Percentiles rank a stretch among this genome's conserved stretches.
These are phyloP conservation scores for Pangasius mekongensis DNA, from an alignment of 2,797 vertebrate genomes.

Conservation along the genomic window DNA sequence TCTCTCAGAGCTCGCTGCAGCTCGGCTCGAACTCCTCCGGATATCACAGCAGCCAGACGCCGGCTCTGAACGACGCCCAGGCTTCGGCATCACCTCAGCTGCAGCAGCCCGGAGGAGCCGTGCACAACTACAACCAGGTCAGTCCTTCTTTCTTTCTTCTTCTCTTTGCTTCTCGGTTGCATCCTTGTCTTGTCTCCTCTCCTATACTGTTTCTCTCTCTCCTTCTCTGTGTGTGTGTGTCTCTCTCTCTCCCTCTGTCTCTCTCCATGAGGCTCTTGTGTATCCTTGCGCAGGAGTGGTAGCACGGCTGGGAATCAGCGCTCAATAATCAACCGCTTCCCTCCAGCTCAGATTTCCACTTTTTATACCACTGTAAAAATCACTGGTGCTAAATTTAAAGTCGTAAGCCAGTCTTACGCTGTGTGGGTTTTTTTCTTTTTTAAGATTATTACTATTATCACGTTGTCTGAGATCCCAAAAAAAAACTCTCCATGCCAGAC, in stretches of 20 bases:
- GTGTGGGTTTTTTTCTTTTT: not conserved
- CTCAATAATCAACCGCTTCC: not conserved
- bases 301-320: slow-evolving; percentile 3
- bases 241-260: not conserved
- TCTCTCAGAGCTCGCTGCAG: slow-evolving; percentile 98
- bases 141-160: slow-evolving; percentile 47
- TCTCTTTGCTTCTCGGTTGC: not conserved
- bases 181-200: not conserved
- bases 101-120: slow-evolving; percentile 85
- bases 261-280: not conserved
- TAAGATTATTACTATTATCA: not conserved
- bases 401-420: not conserved
- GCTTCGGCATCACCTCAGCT: slow-evolving; percentile 70
- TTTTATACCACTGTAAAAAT: not conserved
- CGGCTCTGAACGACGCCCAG: slow-evolving; percentile 87
- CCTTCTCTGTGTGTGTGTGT: not conserved
- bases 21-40: slow-evolving; percentile 97
- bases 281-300: not conserved
- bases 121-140: slow-evolving; percentile 98
- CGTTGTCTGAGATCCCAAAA: not conserved
- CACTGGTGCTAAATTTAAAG: not conserved
- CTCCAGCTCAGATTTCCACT: not conserved
- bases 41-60: slow-evolving; percentile 99
- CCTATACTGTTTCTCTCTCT: not conserved
- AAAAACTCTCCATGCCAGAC: not conserved